These are phyloP conservation scores for Nymphalis polychloros DNA, from an alignment of 2,888 invertebrate species.

Conservation along the genomic window DNA sequence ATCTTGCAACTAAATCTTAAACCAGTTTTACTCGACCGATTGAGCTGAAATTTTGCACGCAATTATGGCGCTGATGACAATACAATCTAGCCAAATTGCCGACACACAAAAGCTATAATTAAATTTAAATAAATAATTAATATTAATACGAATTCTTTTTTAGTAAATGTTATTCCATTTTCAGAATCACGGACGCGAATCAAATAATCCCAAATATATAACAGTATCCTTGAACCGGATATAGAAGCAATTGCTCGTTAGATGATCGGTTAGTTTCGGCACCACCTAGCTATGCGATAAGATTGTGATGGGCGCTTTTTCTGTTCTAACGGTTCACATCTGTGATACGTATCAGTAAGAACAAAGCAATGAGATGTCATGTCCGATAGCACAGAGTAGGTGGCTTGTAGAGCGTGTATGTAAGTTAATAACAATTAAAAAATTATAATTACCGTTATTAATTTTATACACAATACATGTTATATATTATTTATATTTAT, in stretches of 20 bases:
- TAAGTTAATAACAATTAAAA: background rate
- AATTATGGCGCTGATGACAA: no score
- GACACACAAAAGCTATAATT: no score
- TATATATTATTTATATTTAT: no score
- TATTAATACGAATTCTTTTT: no score
- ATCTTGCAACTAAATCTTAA: no score
- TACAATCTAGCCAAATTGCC: no score
- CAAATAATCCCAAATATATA: no score
- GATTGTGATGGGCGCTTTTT: constrained; percentile 46
- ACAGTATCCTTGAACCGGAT: constrained; percentile 20
- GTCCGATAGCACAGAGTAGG: constrained; percentile 41
- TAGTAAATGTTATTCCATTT: no score
- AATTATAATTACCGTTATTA: background rate
- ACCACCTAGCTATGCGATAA: constrained; percentile 42
- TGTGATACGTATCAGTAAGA: constrained; percentile 43
- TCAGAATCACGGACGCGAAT: no score
- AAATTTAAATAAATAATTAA: no score
- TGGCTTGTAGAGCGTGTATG: constrained; percentile 16
- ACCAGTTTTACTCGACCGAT: no score
- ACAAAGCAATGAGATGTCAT: constrained; percentile 52
- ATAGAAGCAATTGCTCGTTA: constrained; percentile 51
- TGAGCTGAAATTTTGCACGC: no score
- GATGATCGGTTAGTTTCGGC: constrained; percentile 49
- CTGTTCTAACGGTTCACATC: constrained; percentile 49
- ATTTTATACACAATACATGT: background rate